Base-by-base conservation (phyloP, 2,113 vertebrate species). In the Artemisiospiza belli region DNA sequence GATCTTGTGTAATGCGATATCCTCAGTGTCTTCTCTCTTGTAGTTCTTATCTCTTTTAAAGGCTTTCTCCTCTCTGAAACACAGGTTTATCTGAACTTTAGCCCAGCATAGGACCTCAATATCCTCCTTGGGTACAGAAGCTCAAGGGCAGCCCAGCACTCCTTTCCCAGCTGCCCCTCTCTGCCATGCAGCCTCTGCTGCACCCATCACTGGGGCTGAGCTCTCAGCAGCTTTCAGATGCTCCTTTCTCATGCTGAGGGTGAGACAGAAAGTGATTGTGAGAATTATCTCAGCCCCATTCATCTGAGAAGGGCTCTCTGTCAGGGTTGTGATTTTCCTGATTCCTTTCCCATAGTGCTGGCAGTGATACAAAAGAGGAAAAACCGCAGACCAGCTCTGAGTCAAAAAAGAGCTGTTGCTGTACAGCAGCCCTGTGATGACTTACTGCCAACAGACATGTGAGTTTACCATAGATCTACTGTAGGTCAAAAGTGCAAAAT, bases 401-500 rank as follows among this genome's bases (percentile, higher is more conserved):
- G 43, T 66, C 47, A 47, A 75, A 81, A 84, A 91, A 49, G 64
- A 67, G 41, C 20, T 43, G 73, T 67, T 74, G 54, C 44, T 88
- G 73, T 69, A 77, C 2, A 3, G 59, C 16, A 57, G 64, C 82
- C 24, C 47, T 74, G 41, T 76, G 69, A 67, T 89, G 92, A 88
- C 47, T 95, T 95, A 89, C 30, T 96, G 92, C 86, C 84, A 96
- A 62, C 76, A 95, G 91, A 87, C 62, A 67, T 81, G 47, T 27
- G 88, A 97, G 90, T 97, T 97, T 94, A 93, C 86, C 79, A 68
- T 84, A 81, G 90, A 96, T 93, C 79, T 83, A 28, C 46, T 79
- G 94, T 69, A 90, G 97, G 97, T 97, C 96, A 92, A 27, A 55
- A 97, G 97, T 91, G 96, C 96, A 96, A 89, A 95, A 96, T 68